A percentile compares a stretch with the other conserved stretches of the same genome.
Evolutionary conservation across 2,797 vertebrate genomes (phyloP).

Genomic region (Gymnodraco acuticeps): DNA sequence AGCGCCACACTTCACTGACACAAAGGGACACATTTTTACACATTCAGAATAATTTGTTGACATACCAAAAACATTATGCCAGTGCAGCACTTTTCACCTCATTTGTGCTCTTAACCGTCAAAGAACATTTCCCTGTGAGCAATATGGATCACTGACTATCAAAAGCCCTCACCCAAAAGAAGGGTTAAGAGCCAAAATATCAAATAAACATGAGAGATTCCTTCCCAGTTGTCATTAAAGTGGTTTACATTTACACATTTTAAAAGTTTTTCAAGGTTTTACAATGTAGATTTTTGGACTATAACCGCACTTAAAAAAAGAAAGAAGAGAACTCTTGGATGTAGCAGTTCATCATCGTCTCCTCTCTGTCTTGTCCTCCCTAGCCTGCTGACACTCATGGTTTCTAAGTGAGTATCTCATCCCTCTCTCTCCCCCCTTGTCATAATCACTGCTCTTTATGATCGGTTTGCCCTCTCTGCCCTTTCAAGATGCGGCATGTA

Average conservation of each 20-base stretch:
- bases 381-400: conserved; percentile 78
- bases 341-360: conserved; percentile 59
- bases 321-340: conserved; percentile 30
- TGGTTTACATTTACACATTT: conserved; percentile 60
- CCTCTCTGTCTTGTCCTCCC: conserved; percentile 62
- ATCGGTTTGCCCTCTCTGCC: conserved; percentile 83
- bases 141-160: conserved; percentile 68
- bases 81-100: conserved; percentile 65
- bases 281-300: conserved; percentile 51
- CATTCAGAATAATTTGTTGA: conserved; percentile 69
- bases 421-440: conserved; percentile 69
- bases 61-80: conserved; percentile 57
- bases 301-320: conserved; percentile 26
- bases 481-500: conserved; percentile 84
- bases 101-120: conserved; percentile 55
- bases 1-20: conserved; percentile 61
- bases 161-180: conserved; percentile 60
- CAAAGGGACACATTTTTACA: conserved; percentile 53
- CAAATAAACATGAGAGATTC: conserved; percentile 75
- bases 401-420: conserved; percentile 79
- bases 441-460: conserved; percentile 86
- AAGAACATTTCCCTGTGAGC: conserved; percentile 58
- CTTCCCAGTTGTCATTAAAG: conserved; percentile 49
- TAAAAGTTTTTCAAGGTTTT: conserved; percentile 49
- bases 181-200: conserved; percentile 49